Evolutionary conservation across 2,113 vertebrate species (phyloP).

Genomic region (Psettodes erumei): DNA sequence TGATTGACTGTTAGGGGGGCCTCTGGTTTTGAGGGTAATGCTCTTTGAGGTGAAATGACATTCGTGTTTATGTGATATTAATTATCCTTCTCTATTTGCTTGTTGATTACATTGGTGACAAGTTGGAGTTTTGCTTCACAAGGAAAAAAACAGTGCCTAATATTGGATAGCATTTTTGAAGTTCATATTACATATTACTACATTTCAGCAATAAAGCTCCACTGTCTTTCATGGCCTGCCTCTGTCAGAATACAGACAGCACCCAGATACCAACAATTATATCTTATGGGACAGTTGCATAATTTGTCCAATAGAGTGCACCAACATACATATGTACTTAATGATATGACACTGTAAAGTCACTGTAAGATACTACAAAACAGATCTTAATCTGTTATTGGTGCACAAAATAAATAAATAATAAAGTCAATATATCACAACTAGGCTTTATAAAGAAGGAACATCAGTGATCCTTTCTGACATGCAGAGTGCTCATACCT

Average conservation of each 20-base stretch:
- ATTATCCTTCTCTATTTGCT: neutral
- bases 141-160: neutral
- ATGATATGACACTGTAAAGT: neutral
- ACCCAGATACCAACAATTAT: neutral
- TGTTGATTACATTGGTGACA: neutral
- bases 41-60: conserved; percentile 27
- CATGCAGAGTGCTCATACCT: neutral
- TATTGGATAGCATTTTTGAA: neutral
- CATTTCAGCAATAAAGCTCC: neutral
- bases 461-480: neutral
- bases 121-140: neutral
- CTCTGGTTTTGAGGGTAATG: conserved; percentile 7
- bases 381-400: no score
- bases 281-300: neutral
- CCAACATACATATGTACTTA: neutral
- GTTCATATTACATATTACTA: no score
- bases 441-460: neutral
- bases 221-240: neutral
- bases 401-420: no score
- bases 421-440: no score
- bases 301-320: neutral
- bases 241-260: neutral
- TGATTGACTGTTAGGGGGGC: conserved; percentile 15
- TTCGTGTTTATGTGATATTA: neutral
- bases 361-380: no score